Conservation (phyloP, 2,888 invertebrate genomes). For the Cylloceria caligata region DNA sequence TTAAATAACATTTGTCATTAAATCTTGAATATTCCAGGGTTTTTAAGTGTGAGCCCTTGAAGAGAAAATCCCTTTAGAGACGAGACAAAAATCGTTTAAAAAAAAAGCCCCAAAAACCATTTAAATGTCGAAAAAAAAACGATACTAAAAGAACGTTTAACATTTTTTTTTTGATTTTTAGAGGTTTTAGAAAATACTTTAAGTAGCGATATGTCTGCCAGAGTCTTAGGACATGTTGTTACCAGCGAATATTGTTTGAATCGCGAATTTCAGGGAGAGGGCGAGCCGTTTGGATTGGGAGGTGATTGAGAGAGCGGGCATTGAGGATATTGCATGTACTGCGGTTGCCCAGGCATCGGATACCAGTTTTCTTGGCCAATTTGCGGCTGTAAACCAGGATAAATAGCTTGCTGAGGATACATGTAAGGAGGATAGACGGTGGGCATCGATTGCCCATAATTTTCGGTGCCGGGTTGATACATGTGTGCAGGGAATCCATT, state of each 20-base stretch:
- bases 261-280: slow-evolving; percentile 37
- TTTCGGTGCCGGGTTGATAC: slow-evolving; percentile 56
- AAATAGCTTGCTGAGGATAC: slow-evolving; percentile 73
- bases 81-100: background rate
- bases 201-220: background rate
- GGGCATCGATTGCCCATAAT: slow-evolving; percentile 68
- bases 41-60: background rate
- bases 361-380: slow-evolving; percentile 78
- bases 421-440: slow-evolving; percentile 74
- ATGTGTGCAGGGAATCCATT: slow-evolving; percentile 67
- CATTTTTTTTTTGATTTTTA: too few species aligned
- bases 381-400: slow-evolving; percentile 65
- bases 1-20: background rate
- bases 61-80: background rate
- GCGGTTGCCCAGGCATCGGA: slow-evolving; percentile 73
- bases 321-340: slow-evolving; percentile 72
- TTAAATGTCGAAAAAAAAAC: background rate
- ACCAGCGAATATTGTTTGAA: background rate
- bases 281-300: slow-evolving; percentile 36
- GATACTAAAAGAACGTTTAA: too few species aligned
- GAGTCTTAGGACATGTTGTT: background rate
- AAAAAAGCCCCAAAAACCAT: background rate
- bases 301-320: slow-evolving; percentile 59
- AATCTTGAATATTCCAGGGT: background rate
- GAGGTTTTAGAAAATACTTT: background rate